Evolutionary conservation across 2,888 invertebrate species (phyloP).

Genomic region (Drosophila buzzatii): DNA sequence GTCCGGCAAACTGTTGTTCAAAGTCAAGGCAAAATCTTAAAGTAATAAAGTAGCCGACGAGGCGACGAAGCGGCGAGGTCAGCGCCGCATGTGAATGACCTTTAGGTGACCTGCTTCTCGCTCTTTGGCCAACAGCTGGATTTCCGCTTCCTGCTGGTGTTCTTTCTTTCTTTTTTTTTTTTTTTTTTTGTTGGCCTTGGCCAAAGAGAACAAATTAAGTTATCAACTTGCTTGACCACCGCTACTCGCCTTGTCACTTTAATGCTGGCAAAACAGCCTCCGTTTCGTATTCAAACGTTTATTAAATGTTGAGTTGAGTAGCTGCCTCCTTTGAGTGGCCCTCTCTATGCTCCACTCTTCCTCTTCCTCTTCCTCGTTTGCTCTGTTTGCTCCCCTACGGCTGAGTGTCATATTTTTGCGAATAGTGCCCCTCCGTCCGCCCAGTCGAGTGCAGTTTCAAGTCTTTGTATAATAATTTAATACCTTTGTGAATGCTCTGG

Average conservation of each 20-base stretch:
- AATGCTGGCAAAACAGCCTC: slow-evolving; percentile 29
- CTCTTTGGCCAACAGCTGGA: slow-evolving; percentile 24
- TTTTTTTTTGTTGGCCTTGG: slow-evolving; percentile 58
- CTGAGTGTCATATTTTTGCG: slow-evolving; percentile 45
- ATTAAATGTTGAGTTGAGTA: slow-evolving; percentile 47
- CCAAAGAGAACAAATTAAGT: slow-evolving; percentile 48
- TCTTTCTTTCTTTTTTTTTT: neutral
- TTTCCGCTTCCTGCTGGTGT: slow-evolving; percentile 10
- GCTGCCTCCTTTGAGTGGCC: slow-evolving; percentile 30
- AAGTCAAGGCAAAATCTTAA: slow-evolving; percentile 82
- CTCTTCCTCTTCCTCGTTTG: neutral
- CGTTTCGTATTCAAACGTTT: slow-evolving; percentile 46
- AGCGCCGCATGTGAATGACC: slow-evolving; percentile 77
- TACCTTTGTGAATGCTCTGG: slow-evolving; percentile 62
- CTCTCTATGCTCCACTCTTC: neutral
- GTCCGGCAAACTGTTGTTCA: slow-evolving; percentile 74
- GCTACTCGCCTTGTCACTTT: slow-evolving; percentile 38
- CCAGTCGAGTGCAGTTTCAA: slow-evolving; percentile 41
- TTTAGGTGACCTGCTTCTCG: slow-evolving; percentile 74
- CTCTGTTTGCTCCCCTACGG: slow-evolving; percentile 11
- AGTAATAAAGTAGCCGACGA: slow-evolving; percentile 78
- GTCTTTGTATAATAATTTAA: slow-evolving; percentile 69
- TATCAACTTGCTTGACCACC: slow-evolving; percentile 56
- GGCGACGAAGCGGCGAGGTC: slow-evolving; percentile 63
- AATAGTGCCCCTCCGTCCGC: slow-evolving; percentile 6